Base-by-base conservation (phyloP, 2,113 vertebrate species). In the Trematomus loennbergii region DNA sequence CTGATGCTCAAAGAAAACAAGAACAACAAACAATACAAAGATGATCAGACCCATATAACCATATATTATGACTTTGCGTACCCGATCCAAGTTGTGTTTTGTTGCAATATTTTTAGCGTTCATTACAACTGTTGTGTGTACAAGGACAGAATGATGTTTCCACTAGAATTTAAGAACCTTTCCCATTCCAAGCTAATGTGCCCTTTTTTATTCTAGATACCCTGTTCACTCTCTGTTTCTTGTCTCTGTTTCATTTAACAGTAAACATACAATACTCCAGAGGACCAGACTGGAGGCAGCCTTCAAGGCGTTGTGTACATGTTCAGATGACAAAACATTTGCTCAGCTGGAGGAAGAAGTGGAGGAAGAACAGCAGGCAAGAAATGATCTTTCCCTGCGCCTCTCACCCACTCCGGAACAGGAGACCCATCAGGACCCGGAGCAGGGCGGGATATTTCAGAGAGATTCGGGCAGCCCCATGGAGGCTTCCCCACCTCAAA, bases 321-420 rank as follows among this genome's bases (percentile, higher is more conserved):
- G 84, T 69, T 57, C 59, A 25, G 12, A 33, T 75, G 59, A 87
- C 91, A 78, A 45, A 94, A 82, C 90, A 53, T 97, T 97, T 90
- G 72, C 73, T 61, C 81, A 93, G 72, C 89, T 97, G 79, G 95
- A 96, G 1, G 84, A 96, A 87, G 95, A 95, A 62, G 91, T 88
- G 50, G 78, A 88, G 52, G 63, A 3, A 13, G 88, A 91, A 66
- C 33, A 77, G 45, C 72, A 93, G 87, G 81, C 74, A 59, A 77
- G 6, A 81, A 86, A 57, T 65, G 78, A 52, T 40, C 43, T 85
- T 76, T 65, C 52, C 9, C 58, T 69, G 25, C 25, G 43, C 22
- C 75, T 17, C 33, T 89, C 83, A 76, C 78, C 76, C 40, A 50
- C 67, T 84, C 87, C 48, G 9, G 53, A 64, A 9, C 69, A 79